Evolutionary conservation across 2,797 vertebrate species (phyloP), one percentile per base, ranked within the genome.

Genomic region (Merluccius polli): DNA sequence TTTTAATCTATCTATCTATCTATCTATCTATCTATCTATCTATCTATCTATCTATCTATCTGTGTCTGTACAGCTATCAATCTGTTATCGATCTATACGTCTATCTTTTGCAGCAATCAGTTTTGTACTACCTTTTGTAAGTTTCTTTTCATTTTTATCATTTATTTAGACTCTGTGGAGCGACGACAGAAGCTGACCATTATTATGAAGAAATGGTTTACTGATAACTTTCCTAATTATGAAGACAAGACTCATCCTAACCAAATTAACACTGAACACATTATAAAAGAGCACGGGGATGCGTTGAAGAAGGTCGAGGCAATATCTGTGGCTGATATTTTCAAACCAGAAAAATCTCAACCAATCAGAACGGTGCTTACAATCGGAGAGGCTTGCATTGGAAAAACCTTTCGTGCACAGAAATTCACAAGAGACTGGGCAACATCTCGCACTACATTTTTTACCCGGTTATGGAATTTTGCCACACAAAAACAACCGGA

Each of bases 291-390:
- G 32, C 2, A 63, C 1, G 4, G 13, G 21, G 67, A 2, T 38
- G 29, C 0, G 41, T 13, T 79, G 3, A 27, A 0, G 33, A 70
- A 21, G 9, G 0, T n/a, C 52, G 12, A 35, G 36, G 69, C 67
- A 36, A 35, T 1, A 0, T 0, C 44, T 29, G 1, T 36, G 3
- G 72, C 70, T 67, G 80, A 83, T 0, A 80, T 89, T 21, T 86
- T 88, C 30, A 44, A 82, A 73, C 8, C 73, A 1, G 1, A 0
- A 27, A 11, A 32, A 1, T 12, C 0, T 36, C 0, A 75, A 1
- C n/a, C 0, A 32, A 35, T 73, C 69, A 74, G 73, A 70, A 78
- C 73, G 0, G 81, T 87, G n/a, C 27, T 88, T 73, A 89, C 88
- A 12, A 0, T 9, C 0, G 82, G 81, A 77, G 63, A 81, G 1